Base-by-base conservation (phyloP, 2,888 invertebrate genomes). In the Andrena dorsata region DNA sequence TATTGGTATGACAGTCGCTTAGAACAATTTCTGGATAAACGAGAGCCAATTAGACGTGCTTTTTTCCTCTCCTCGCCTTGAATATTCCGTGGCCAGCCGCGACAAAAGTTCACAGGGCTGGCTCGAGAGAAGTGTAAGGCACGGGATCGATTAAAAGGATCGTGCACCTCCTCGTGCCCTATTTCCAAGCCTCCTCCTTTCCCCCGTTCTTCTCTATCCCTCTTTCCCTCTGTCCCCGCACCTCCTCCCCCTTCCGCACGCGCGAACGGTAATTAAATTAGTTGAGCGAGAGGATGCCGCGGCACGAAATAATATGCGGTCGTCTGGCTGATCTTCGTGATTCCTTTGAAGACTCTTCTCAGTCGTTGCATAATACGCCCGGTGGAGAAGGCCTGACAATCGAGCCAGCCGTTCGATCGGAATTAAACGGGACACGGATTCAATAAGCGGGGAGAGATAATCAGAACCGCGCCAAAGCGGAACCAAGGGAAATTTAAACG, bases 181-280 rank as follows among this genome's bases (percentile, higher is more conserved):
- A 66, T 66, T 70, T 80, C 53, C 63, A 47, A 32, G 47, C 51
- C 49, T 30, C 51, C 28, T 35, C 20, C 26, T 13, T 32, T 49
- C 53, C 49, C 49, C 32, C 5, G 2, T 35, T 23, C 56, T 23
- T 56, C 23, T 20, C 23, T 56, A 13, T 8, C 56, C 56, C 26
- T 16, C 41, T 16, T n/a, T 30, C 26, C 65, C 5, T 16, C 41
- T 41, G 41, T 41, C 20, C 63, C 49, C 58, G 56, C 72, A 53
- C 60, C 47, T 64, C 56, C 63, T 49, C 63, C 65, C 23, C 13
- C 49, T 51, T 61, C 20, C 47, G 35, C 23, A 51, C 30, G 49
- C 64, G 69, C 26, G 26, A 30, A 5, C 8, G 51, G 74, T 85
- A 87, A 87, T 87, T 83, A 69, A 84, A 87, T 87, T 88, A 80